Conservation (phyloP, 2,113 vertebrate genomes). For the Tragelaphus scriptus region DNA sequence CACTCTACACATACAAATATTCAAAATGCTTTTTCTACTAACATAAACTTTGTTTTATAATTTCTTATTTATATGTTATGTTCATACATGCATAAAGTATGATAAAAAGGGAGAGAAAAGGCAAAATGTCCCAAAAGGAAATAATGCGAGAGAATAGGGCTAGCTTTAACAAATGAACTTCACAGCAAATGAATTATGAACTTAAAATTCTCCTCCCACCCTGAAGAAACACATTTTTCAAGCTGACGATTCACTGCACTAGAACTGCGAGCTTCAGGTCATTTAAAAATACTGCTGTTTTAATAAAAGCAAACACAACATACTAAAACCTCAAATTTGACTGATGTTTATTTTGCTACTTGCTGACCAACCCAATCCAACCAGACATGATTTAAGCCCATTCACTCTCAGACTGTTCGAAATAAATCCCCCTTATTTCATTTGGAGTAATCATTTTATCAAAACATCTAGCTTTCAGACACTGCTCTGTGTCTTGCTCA, state of each 20-base stretch:
- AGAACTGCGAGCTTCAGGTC: constrained; percentile 41
- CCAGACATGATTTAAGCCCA: constrained; percentile 1
- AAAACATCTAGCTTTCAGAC: not conserved
- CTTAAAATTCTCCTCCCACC: constrained; percentile 56
- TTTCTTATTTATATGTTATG: constrained; percentile 42
- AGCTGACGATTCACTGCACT: constrained; percentile 49
- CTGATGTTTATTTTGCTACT: constrained; percentile 34
- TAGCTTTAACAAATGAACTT: constrained; percentile 57
- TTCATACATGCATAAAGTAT: not conserved
- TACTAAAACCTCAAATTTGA: constrained; percentile 18
- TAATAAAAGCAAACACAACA: constrained; percentile 42
- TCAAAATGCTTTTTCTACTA: constrained; percentile 38
- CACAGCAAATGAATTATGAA: constrained; percentile 57
- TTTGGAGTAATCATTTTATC: not conserved
- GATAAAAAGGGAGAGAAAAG: not conserved
- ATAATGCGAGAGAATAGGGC: not conserved
- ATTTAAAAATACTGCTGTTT: constrained; percentile 55
- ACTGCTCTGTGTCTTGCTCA: not conserved
- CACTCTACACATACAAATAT: not conserved
- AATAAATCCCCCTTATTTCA: constrained; percentile 31
- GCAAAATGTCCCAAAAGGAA: not conserved
- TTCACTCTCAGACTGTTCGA: constrained; percentile 8
- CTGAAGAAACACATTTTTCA: constrained; percentile 68
- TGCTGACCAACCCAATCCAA: constrained; percentile 20
- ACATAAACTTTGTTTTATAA: not conserved